A percentile compares a stretch with the other conserved stretches of the same genome.
Evolutionary conservation across 2,797 vertebrate species (phyloP).

Genomic region (Tenualosa ilisha): DNA sequence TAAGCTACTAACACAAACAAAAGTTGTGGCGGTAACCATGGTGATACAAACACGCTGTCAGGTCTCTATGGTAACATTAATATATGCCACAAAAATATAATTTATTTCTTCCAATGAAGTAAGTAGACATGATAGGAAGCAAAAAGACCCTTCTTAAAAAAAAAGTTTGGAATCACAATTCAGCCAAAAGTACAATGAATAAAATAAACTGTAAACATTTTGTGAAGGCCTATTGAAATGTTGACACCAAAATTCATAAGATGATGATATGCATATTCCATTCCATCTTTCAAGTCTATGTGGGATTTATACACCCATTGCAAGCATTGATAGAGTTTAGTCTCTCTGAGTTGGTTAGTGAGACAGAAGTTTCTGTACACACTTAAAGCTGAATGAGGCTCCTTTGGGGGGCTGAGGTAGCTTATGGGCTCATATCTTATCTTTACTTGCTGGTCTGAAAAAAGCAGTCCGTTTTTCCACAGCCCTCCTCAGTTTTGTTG

Average conservation of each 20-base stretch:
- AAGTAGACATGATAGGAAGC: background rate
- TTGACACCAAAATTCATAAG: background rate
- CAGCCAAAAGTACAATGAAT: background rate
- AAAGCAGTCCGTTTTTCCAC: slow-evolving; percentile 85
- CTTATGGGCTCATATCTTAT: background rate
- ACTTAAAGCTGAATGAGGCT: background rate
- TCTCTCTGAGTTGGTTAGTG: background rate
- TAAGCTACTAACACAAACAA: background rate
- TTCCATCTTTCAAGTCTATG: background rate
- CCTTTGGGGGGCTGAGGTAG: background rate
- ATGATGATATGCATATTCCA: background rate
- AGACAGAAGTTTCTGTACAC: background rate
- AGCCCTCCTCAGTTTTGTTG: slow-evolving; percentile 78
- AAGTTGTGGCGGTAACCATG: slow-evolving; percentile 59
- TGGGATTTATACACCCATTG: too few species aligned
- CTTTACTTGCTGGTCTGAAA: slow-evolving; percentile 73
- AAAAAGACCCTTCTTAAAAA: background rate
- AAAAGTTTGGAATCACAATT: background rate
- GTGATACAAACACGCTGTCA: slow-evolving; percentile 47
- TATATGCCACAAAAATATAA: background rate
- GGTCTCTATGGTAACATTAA: background rate
- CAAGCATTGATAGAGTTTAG: too few species aligned
- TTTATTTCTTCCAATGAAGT: background rate
- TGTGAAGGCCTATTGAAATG: background rate
- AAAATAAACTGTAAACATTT: slow-evolving; percentile 15